Conservation (phyloP, 2,888 invertebrate genomes). For the Sympetrum striolatum region DNA sequence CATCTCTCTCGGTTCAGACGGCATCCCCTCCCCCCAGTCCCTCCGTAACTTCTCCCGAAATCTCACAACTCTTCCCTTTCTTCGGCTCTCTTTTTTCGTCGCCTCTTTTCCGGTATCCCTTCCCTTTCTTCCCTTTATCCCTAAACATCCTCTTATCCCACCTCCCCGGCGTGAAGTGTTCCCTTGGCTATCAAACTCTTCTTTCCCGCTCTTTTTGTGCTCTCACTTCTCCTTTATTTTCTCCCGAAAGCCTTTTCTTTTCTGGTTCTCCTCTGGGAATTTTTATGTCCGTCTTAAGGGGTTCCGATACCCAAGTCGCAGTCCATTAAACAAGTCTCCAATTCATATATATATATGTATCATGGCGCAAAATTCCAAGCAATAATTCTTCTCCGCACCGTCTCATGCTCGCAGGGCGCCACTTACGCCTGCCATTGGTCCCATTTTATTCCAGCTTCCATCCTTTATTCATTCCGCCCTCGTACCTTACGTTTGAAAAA, state of each 20-base stretch:
- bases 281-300: background rate
- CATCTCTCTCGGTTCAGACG: background rate
- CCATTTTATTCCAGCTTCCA: background rate
- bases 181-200: background rate
- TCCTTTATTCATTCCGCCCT: background rate
- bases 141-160: background rate
- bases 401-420: background rate
- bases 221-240: background rate
- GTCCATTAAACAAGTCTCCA: constrained; percentile 8
- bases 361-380: background rate
- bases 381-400: background rate
- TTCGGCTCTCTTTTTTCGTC: background rate
- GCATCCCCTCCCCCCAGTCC: background rate
- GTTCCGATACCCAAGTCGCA: background rate
- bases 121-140: background rate
- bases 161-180: background rate
- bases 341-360: background rate
- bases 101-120: background rate
- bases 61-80: background rate
- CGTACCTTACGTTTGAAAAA: no score
- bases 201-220: background rate
- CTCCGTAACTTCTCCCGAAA: background rate
- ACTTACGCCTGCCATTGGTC: background rate
- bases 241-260: background rate
- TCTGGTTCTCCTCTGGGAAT: background rate